phyloP scores from a whole-genome alignment of 2,888 invertebrate genomes.

The Pyrocoelia pectoralis region DNA sequence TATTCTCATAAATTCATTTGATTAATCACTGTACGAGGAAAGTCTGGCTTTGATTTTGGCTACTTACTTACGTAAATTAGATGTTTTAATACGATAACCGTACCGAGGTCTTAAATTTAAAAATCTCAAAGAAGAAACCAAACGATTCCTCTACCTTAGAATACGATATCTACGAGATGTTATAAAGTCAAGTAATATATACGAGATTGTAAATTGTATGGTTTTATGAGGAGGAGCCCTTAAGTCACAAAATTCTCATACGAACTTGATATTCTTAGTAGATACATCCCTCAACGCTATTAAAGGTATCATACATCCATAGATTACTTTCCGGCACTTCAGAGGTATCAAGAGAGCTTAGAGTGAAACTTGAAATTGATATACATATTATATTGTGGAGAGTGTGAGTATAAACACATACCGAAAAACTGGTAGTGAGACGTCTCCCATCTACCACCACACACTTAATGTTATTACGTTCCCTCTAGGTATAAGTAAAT shows the following conservation, averaged over 20 bases:
- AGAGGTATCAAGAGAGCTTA: constrained; percentile 33
- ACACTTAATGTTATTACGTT: constrained; percentile 23
- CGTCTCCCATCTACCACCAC: constrained; percentile 3
- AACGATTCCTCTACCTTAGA: too few species aligned
- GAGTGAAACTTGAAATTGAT: constrained; percentile 36
- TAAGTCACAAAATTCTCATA: constrained; percentile 22
- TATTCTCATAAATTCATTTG: too few species aligned
- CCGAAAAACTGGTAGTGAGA: background rate
- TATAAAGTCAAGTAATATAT: background rate
- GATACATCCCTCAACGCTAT: constrained; percentile 31
- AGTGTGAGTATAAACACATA: background rate
- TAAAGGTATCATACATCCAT: constrained; percentile 30
- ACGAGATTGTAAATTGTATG: constrained; percentile 21
- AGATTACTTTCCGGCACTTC: constrained; percentile 37
- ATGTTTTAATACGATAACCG: too few species aligned
- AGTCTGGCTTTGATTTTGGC: too few species aligned
- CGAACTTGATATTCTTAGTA: constrained; percentile 26
- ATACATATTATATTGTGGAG: constrained; percentile 22
- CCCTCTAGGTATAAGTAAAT: constrained; percentile 25
- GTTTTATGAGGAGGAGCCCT: constrained; percentile 21
- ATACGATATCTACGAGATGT: background rate
- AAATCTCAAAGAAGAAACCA: too few species aligned
- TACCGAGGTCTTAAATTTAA: too few species aligned
- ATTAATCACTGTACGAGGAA: too few species aligned
- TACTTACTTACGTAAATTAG: too few species aligned